phyloP scores from a whole-genome alignment of 2,797 vertebrate species.

The Leptatherina wallacei region DNA sequence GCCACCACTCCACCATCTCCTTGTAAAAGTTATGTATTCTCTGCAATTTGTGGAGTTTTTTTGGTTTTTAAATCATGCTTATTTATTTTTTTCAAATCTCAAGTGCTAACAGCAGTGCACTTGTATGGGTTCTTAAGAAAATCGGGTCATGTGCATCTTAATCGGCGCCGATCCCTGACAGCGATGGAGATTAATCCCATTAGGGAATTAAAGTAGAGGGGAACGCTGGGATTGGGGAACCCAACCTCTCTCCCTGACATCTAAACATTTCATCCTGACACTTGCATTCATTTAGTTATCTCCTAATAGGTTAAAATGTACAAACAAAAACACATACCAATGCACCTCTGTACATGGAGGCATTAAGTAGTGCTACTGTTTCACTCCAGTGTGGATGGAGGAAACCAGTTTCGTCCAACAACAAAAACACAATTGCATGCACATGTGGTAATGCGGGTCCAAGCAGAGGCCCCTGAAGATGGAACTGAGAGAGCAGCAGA shows the following conservation, averaged over 20 bases:
- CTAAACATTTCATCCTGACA: conserved; percentile 42
- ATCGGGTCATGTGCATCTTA: conserved; percentile 72
- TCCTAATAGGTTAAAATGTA: conserved; percentile 28
- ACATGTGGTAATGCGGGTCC: conserved; percentile 43
- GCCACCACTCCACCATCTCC: conserved; percentile 37
- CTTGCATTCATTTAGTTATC: conserved; percentile 13
- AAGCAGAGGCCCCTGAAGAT: conserved; percentile 56
- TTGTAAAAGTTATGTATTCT: conserved; percentile 59
- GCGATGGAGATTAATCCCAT: conserved; percentile 75
- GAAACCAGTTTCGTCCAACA: conserved; percentile 41
- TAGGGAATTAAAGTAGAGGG: conserved; percentile 65
- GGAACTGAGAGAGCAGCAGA: conserved; percentile 68
- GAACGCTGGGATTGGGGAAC: conserved; percentile 29
- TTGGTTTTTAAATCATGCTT: conserved; percentile 41
- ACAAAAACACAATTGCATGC: conserved; percentile 43
- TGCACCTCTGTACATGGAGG: conserved; percentile 55
- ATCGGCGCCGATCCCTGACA: conserved; percentile 68
- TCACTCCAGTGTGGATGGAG: conserved; percentile 34
- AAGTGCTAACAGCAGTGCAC: conserved; percentile 57
- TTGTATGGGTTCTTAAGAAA: conserved; percentile 66
- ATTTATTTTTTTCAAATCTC: conserved; percentile 68
- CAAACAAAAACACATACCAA: conserved; percentile 35
- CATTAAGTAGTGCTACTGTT: conserved; percentile 45
- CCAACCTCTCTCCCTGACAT: conserved; percentile 39
- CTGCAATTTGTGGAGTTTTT: conserved; percentile 9